phyloP scores from a whole-genome alignment of 1,140 invertebrate species.

The Gryon sp. region DNA sequence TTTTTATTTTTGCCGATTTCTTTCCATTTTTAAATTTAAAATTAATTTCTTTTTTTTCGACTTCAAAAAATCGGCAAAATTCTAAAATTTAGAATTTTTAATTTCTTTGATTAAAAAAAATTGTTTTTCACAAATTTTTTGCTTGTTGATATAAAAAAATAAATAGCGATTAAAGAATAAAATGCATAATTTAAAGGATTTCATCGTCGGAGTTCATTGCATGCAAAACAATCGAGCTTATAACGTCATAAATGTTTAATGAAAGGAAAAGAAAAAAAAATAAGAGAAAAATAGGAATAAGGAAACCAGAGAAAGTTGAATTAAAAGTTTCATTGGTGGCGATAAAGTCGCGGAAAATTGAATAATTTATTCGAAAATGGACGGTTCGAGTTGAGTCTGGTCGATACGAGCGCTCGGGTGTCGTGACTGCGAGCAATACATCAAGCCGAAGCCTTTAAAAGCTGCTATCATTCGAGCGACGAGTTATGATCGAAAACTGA shows the following conservation, averaged over 20 bases:
- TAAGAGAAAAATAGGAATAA: slow-evolving; percentile 11
- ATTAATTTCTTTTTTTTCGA: no score
- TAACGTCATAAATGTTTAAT: slow-evolving; percentile 24
- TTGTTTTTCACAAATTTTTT: no score
- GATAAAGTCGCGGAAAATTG: slow-evolving; percentile 39
- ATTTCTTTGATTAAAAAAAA: no score
- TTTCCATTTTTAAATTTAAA: no score
- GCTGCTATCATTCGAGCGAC: slow-evolving; percentile 21
- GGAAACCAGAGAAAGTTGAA: slow-evolving; percentile 28
- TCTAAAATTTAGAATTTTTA: no score
- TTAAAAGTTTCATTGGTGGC: slow-evolving; percentile 19
- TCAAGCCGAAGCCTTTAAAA: slow-evolving; percentile 27
- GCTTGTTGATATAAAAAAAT: no score
- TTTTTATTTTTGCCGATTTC: no score
- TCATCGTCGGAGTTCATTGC: background rate
- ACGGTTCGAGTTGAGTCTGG: slow-evolving; percentile 39
- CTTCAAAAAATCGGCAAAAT: no score
- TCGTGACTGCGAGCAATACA: slow-evolving; percentile 45
- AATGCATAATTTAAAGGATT: slow-evolving; percentile 1
- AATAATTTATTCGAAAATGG: slow-evolving; percentile 55
- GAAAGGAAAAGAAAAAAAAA: background rate
- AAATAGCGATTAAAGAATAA: no score
- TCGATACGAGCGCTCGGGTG: slow-evolving; percentile 37
- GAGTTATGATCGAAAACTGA: slow-evolving; percentile 44
- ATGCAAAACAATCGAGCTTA: background rate